These are phyloP conservation scores for Andricus curvator DNA, from an alignment of 2,888 invertebrate species.

Conservation along the genomic window DNA sequence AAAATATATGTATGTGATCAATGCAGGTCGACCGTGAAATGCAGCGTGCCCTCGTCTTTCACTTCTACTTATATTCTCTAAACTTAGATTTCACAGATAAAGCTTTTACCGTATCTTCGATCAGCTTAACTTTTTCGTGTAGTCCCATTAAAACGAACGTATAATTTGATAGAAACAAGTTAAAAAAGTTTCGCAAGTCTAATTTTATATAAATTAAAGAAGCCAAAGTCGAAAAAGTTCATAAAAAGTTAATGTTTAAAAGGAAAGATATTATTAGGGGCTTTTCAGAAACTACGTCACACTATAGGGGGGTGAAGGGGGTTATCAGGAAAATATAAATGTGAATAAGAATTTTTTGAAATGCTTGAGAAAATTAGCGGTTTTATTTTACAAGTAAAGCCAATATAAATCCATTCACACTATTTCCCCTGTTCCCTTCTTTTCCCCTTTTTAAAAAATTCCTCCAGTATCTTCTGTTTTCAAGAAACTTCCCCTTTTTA, in stretches of 20 bases:
- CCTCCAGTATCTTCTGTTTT: too few species aligned
- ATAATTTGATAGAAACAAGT: conserved; percentile 17
- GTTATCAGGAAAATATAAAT: too few species aligned
- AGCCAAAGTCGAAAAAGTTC: conserved; percentile 1
- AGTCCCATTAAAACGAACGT: background rate
- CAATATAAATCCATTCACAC: too few species aligned
- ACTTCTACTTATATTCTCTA: conserved; percentile 12
- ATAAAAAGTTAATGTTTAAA: conserved; percentile 18
- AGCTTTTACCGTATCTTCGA: conserved; percentile 28
- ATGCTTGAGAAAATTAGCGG: too few species aligned
- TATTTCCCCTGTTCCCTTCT: too few species aligned
- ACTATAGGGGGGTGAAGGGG: too few species aligned
- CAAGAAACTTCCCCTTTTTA: too few species aligned
- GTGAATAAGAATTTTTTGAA: too few species aligned
- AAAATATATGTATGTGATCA: background rate
- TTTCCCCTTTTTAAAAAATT: too few species aligned
- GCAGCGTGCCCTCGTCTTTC: background rate
- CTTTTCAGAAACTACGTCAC: too few species aligned
- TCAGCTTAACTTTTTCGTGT: background rate
- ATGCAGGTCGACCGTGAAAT: background rate
- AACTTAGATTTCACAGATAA: conserved; percentile 13
- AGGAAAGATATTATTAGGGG: background rate
- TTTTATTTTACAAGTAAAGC: too few species aligned
- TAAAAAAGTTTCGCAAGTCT: background rate
- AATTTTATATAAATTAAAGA: conserved; percentile 18